phyloP scores from a whole-genome alignment of 1,140 invertebrate species.

The Eumeta japonica region DNA sequence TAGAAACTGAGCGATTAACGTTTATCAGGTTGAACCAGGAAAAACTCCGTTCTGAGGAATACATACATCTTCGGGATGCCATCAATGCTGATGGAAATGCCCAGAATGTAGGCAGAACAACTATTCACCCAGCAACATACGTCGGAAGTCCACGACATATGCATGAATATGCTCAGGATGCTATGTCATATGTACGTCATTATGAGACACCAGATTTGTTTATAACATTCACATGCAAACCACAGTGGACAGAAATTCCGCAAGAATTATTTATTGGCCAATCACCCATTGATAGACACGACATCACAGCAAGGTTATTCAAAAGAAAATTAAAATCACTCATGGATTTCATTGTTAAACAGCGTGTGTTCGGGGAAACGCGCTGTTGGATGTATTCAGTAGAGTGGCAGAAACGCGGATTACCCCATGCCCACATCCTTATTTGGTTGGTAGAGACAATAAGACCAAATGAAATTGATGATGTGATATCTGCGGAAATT shows the following conservation, averaged over 20 bases:
- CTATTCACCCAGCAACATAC: slow-evolving; percentile 22
- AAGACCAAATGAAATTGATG: too few species aligned
- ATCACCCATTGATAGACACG: slow-evolving; percentile 39
- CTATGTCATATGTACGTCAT: slow-evolving; percentile 40
- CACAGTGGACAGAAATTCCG: too few species aligned
- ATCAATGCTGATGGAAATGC: slow-evolving; percentile 8
- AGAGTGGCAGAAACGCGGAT: too few species aligned
- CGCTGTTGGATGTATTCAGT: too few species aligned
- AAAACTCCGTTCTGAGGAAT: slow-evolving; percentile 34
- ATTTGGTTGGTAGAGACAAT: slow-evolving; percentile 30
- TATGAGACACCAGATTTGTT: too few species aligned
- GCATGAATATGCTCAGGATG: too few species aligned
- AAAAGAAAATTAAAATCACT: too few species aligned
- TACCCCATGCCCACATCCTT: slow-evolving; percentile 29
- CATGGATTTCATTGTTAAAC: too few species aligned
- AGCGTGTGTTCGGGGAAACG: slow-evolving; percentile 51
- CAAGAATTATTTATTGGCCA: too few species aligned
- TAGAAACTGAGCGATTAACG: slow-evolving; percentile 37
- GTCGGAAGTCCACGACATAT: too few species aligned
- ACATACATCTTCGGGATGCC: slow-evolving; percentile 6
- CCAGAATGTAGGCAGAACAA: slow-evolving; percentile 12
- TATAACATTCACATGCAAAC: too few species aligned
- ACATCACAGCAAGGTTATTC: slow-evolving; percentile 52
- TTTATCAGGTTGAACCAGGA: slow-evolving; percentile 34
- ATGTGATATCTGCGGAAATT: too few species aligned